Evolutionary conservation across 2,888 invertebrate genomes (phyloP).

Genomic region (Spilarctia lutea): DNA sequence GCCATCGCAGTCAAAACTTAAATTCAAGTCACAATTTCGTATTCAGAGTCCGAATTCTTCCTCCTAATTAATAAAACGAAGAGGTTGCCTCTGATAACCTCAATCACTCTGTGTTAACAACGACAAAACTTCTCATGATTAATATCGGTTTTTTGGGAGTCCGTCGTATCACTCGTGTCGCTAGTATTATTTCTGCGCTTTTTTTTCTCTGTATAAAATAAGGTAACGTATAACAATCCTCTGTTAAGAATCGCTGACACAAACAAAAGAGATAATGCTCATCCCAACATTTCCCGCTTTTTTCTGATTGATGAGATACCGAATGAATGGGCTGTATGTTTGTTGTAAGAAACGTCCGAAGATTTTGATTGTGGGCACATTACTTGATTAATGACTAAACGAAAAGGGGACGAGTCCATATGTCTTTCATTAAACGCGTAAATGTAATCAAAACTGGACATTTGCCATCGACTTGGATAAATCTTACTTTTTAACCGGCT

Average conservation of each 20-base stretch:
- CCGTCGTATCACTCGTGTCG: too few relatives aligned
- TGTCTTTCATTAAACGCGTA: constrained; percentile 33
- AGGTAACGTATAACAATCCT: background rate
- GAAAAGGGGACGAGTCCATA: constrained; percentile 49
- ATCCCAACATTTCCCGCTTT: constrained; percentile 7
- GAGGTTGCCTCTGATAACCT: too few relatives aligned
- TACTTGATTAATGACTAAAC: constrained; percentile 2
- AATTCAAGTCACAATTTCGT: too few relatives aligned
- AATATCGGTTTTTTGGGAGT: too few relatives aligned
- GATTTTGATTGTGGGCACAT: background rate
- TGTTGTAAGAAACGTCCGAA: background rate
- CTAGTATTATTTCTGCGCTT: background rate
- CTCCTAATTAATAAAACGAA: too few relatives aligned
- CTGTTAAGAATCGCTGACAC: background rate
- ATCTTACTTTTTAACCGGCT: background rate
- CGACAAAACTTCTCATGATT: too few relatives aligned
- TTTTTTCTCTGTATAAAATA: background rate
- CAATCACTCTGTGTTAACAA: too few relatives aligned
- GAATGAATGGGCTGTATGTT: background rate
- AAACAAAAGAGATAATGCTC: background rate
- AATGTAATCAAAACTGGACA: background rate
- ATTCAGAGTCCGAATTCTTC: too few relatives aligned
- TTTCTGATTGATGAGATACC: constrained; percentile 11
- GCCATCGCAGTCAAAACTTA: too few relatives aligned
- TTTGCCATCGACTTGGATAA: background rate